Conservation (phyloP, 2,888 invertebrate genomes). For the Acronicta alni region DNA sequence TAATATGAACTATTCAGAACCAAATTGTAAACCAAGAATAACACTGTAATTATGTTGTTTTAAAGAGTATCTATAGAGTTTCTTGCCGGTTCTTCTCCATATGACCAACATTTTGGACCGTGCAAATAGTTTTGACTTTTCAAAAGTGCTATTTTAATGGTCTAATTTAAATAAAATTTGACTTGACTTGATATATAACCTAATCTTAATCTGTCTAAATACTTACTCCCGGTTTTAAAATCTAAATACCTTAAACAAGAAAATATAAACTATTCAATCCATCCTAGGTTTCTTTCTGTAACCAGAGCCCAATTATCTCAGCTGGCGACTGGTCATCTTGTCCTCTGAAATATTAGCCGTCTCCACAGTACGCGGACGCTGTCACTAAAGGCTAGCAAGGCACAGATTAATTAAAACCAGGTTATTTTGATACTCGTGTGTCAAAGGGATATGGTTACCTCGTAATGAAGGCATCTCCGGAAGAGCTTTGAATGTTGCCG, state of each 20-base stretch:
- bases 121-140: too few relatives aligned
- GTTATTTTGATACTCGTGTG: conserved; percentile 76
- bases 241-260: conserved; percentile 7
- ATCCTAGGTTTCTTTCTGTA: conserved; percentile 67
- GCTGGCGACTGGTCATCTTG: conserved; percentile 75
- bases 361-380: conserved; percentile 60
- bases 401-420: conserved; percentile 78
- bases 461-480: conserved; percentile 78
- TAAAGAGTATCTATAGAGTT: too few relatives aligned
- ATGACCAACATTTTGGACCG: too few relatives aligned
- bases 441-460: conserved; percentile 78
- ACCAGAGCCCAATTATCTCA: conserved; percentile 78
- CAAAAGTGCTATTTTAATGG: too few relatives aligned
- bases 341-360: conserved; percentile 72
- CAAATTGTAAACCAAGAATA: too few relatives aligned
- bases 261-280: conserved; percentile 53
- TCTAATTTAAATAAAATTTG: too few relatives aligned
- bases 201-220: too few relatives aligned
- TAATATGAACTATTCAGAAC: too few relatives aligned
- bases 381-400: conserved; percentile 66
- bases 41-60: too few relatives aligned
- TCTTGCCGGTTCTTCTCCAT: too few relatives aligned
- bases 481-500: conserved; percentile 56
- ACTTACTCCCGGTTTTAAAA: background rate
- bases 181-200: too few relatives aligned